Percentiles rank a stretch among this genome's conserved stretches.
Conservation (phyloP, 30 jellyfish, hydroid and myxozoan genomes). For the Aurelia sp. region DNA sequence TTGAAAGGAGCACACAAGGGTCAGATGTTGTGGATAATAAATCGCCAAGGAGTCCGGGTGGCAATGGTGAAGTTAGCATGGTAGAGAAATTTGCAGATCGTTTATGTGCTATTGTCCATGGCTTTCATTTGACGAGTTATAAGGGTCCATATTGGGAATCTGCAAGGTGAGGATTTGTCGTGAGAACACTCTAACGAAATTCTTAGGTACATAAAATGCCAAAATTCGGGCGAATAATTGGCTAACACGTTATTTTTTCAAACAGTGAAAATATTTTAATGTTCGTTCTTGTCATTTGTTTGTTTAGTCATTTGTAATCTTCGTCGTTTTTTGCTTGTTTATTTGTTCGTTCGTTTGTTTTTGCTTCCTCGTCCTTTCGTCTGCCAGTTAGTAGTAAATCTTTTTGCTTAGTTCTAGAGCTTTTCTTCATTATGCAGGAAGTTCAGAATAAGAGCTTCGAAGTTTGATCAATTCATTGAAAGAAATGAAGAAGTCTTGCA, state of each 20-base stretch:
- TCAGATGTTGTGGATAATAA: not conserved
- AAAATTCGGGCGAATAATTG: no score
- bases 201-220: no score
- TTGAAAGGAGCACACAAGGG: not conserved
- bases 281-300: no score
- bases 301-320: no score
- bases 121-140: slow-evolving; percentile 73
- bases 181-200: no score
- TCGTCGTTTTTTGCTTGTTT: no score
- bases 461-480: slow-evolving; percentile 72
- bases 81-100: slow-evolving; percentile 84
- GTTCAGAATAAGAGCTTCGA: slow-evolving; percentile 22
- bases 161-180: slow-evolving; percentile 4
- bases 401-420: not conserved
- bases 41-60: not conserved
- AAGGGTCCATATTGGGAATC: slow-evolving; percentile 82
- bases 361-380: no score
- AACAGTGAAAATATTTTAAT: no score
- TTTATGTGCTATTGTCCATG: slow-evolving; percentile 90
- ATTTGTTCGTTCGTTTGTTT: no score
- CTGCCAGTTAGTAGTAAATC: no score
- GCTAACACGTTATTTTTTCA: no score
- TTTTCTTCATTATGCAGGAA: slow-evolving; percentile 21
- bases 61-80: slow-evolving; percentile 13
- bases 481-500: slow-evolving; percentile 81